Evolutionary conservation across 2,888 invertebrate species (phyloP).

Genomic region (Cecidostiba fungosa): DNA sequence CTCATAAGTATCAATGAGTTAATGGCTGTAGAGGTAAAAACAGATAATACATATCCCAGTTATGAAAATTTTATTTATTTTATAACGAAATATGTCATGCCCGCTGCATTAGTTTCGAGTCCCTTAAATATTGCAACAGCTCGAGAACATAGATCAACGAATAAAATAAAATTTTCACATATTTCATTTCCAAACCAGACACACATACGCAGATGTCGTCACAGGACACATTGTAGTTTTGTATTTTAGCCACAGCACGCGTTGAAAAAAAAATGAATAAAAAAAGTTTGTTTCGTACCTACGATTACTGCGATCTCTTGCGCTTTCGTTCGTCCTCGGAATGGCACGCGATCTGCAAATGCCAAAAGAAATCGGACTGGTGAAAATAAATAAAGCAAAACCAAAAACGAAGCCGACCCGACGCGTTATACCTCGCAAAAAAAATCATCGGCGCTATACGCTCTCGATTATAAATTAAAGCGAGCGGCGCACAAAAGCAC

Average conservation of each 20-base stretch:
- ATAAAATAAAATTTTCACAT: conserved; percentile 7
- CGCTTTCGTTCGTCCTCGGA: conserved; percentile 61
- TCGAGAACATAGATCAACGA: neutral
- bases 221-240: neutral
- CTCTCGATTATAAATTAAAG: conserved; percentile 44
- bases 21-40: neutral
- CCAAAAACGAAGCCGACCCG: neutral
- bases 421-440: neutral
- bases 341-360: conserved; percentile 64
- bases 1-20: neutral
- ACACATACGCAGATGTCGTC: neutral
- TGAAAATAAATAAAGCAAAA: conserved; percentile 55
- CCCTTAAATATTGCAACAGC: neutral
- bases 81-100: neutral
- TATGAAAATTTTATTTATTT: neutral
- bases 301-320: conserved; percentile 62
- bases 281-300: conserved; percentile 63
- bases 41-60: neutral
- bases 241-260: neutral
- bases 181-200: conserved; percentile 7
- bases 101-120: neutral
- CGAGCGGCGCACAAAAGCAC: neutral
- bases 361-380: conserved; percentile 56
- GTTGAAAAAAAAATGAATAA: conserved; percentile 55
- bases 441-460: neutral